Percentiles rank a stretch among this genome's conserved stretches.
Evolutionary conservation across 2,888 invertebrate species (phyloP).

Genomic region (Apodemia duryi): DNA sequence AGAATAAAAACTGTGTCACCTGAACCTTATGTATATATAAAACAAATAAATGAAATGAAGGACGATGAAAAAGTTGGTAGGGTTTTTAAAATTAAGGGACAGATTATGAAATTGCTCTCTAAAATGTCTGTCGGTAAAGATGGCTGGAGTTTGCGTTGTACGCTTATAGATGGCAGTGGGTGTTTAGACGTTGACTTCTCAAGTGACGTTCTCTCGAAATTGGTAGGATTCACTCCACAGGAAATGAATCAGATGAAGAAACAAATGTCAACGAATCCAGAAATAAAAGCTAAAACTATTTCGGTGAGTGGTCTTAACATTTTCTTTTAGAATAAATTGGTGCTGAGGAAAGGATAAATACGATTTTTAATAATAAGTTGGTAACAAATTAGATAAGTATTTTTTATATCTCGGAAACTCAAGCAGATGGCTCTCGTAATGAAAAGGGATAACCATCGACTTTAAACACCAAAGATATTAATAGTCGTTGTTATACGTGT

Average conservation of each 20-base stretch:
- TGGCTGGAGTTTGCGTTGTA: conserved; percentile 77
- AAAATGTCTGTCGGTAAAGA: conserved; percentile 75
- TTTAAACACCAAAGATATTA: too few relatives aligned
- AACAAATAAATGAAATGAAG: conserved; percentile 57
- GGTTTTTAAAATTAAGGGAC: conserved; percentile 77
- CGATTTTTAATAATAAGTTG: too few relatives aligned
- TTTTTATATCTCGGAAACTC: too few relatives aligned
- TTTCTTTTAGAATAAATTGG: too few relatives aligned
- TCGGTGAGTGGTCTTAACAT: conserved; percentile 42
- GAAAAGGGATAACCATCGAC: too few relatives aligned
- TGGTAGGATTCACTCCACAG: conserved; percentile 69
- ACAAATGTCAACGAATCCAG: conserved; percentile 52
- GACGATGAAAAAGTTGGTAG: conserved; percentile 51
- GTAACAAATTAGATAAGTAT: too few relatives aligned
- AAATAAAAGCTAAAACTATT: conserved; percentile 53
- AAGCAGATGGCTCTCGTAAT: too few relatives aligned
- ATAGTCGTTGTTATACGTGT: too few relatives aligned
- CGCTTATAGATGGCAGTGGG: conserved; percentile 78
- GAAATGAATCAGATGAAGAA: conserved; percentile 65
- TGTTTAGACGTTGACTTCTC: conserved; percentile 76
- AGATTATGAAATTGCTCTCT: conserved; percentile 73
- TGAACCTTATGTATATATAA: conserved; percentile 67
- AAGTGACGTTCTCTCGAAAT: conserved; percentile 72
- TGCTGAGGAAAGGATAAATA: too few relatives aligned
- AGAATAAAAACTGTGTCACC: conserved; percentile 32